phyloP scores from a whole-genome alignment of 2,888 invertebrate species.

The Ochropleura plecta region DNA sequence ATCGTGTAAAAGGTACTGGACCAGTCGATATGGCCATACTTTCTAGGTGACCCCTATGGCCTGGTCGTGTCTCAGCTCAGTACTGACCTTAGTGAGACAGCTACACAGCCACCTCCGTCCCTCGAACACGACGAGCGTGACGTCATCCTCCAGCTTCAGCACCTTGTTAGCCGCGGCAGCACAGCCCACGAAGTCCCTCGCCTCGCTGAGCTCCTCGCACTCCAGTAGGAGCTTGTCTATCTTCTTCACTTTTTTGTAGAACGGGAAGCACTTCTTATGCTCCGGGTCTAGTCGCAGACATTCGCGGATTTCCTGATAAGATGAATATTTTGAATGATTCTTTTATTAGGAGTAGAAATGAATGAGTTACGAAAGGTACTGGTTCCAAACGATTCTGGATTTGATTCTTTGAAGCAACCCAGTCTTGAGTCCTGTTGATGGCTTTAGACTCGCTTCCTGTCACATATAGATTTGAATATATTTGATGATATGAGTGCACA shows the following conservation, averaged over 20 bases:
- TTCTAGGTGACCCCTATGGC: too few species aligned
- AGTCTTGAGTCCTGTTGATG: neutral
- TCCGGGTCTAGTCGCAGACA: conserved; percentile 99
- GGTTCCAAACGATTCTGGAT: neutral
- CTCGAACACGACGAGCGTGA: conserved; percentile 93
- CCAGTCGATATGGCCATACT: too few species aligned
- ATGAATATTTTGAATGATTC: neutral
- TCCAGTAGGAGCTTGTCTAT: conserved; percentile 94
- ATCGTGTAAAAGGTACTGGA: too few species aligned
- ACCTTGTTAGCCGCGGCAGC: conserved; percentile 92
- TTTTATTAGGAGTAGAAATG: neutral
- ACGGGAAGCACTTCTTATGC: conserved; percentile 98
- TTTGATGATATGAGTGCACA: too few species aligned
- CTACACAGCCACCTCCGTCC: conserved; percentile 95
- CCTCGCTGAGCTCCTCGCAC: conserved; percentile 91
- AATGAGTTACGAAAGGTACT: too few species aligned
- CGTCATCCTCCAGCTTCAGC: conserved; percentile 93
- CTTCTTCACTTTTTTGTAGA: conserved; percentile 99
- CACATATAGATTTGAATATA: neutral
- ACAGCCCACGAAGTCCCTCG: conserved; percentile 93
- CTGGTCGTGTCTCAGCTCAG: neutral
- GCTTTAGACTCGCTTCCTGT: neutral
- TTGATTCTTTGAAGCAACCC: neutral
- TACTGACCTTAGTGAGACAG: conserved; percentile 87
- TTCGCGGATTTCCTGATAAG: conserved; percentile 95